Conservation (phyloP, 2,888 invertebrate species). For the Pachymerium ferrugineum region DNA sequence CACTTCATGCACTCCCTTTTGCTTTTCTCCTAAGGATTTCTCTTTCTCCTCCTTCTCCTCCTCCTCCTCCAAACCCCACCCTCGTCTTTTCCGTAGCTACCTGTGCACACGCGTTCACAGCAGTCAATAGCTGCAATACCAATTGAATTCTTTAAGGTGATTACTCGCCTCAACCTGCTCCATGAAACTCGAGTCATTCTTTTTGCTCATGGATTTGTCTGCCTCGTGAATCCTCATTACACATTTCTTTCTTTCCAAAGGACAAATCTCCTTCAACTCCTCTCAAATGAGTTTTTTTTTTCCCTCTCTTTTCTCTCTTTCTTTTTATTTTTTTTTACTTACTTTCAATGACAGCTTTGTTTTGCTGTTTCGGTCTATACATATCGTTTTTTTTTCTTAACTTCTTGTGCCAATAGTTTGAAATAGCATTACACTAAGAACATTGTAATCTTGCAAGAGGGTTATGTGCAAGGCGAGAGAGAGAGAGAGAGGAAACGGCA, state of each 20-base stretch:
- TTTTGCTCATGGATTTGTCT: conserved; percentile 3
- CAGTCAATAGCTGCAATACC: conserved; percentile 21
- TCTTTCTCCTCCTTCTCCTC: conserved; percentile 28
- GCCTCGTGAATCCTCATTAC: neutral
- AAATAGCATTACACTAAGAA: conserved; percentile 37
- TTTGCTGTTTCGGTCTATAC: neutral
- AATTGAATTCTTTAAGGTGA: conserved; percentile 12
- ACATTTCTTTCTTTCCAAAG: conserved; percentile 2
- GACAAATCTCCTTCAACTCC: neutral
- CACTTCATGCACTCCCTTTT: conserved; percentile 30
- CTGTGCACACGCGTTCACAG: neutral
- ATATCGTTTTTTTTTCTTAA: neutral
- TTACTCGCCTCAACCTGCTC: conserved; percentile 6
- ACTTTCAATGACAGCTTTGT: conserved; percentile 18
- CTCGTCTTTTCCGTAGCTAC: conserved; percentile 9
- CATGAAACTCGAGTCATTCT: conserved; percentile 4
- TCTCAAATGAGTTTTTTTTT: conserved; percentile 5
- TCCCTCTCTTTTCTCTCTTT: neutral
- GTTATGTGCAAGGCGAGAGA: conserved; percentile 22
- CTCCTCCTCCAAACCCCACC: neutral
- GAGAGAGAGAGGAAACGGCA: conserved; percentile 35
- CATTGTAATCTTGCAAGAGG: conserved; percentile 36
- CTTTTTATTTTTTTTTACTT: neutral
- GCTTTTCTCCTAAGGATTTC: conserved; percentile 31
- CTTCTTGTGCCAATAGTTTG: conserved; percentile 31